Evolutionary conservation across 2,888 invertebrate genomes (phyloP).

Genomic region (Entomobrya multifasciata): DNA sequence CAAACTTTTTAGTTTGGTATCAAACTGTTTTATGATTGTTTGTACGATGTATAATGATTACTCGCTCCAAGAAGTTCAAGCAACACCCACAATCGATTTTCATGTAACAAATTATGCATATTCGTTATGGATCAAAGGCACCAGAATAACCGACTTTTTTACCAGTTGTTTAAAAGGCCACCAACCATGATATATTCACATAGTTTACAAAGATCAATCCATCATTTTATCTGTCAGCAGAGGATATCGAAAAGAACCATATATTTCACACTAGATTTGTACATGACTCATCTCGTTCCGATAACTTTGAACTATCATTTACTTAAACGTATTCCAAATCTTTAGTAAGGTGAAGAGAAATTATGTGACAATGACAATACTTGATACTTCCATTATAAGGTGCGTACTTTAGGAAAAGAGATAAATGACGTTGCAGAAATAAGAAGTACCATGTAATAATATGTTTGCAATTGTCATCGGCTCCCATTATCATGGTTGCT

Average conservation of each 20-base stretch:
- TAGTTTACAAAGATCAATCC: slow-evolving; percentile 34
- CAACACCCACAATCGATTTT: neutral
- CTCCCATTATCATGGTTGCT: neutral
- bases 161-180: neutral
- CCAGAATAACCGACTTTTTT: neutral
- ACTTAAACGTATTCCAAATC: neutral
- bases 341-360: neutral
- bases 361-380: too few relatives aligned
- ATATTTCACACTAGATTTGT: neutral
- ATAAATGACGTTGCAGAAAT: slow-evolving; percentile 31
- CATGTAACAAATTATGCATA: too few relatives aligned
- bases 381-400: too few relatives aligned
- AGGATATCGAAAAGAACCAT: neutral
- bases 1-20: too few relatives aligned
- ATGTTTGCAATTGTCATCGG: neutral
- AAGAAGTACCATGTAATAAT: neutral
- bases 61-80: too few relatives aligned
- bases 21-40: too few relatives aligned
- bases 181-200: slow-evolving; percentile 25
- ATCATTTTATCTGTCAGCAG: slow-evolving; percentile 42
- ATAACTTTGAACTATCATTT: neutral
- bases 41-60: too few relatives aligned
- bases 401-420: too few relatives aligned
- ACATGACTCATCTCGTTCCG: neutral
- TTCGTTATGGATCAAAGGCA: too few relatives aligned